Percentiles rank a stretch among this genome's conserved stretches.
phyloP scores from a whole-genome alignment of 2,113 vertebrate genomes.

The Brachypodius melanocephalos region DNA sequence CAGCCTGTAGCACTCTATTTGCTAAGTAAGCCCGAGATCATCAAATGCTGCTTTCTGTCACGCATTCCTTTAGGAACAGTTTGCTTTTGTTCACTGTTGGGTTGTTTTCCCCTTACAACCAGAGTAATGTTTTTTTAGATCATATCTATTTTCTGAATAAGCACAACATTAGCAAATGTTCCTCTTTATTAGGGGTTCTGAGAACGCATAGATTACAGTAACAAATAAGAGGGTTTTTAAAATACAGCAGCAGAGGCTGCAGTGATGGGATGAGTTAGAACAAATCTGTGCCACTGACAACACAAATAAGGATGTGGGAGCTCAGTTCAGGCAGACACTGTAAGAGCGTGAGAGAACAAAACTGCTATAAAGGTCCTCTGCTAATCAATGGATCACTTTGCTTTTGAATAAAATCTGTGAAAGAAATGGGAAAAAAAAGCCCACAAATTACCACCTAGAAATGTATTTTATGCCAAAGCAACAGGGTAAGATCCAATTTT shows the following conservation, averaged over 20 bases:
- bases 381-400: not conserved
- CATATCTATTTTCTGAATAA: constrained; percentile 13
- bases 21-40: not conserved
- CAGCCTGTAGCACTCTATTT: not conserved
- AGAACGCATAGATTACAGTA: not conserved
- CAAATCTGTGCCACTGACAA: not conserved
- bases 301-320: not conserved
- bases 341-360: not conserved
- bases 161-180: not conserved
- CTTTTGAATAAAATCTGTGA: not conserved
- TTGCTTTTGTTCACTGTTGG: constrained; percentile 22
- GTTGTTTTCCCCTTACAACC: not conserved
- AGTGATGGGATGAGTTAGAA: not conserved
- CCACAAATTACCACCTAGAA: not conserved
- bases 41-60: not conserved
- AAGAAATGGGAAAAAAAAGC: not conserved
- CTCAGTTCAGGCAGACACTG: not conserved
- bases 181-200: not conserved
- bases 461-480: not conserved
- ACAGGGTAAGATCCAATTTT: not conserved
- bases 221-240: not conserved
- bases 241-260: not conserved
- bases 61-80: not conserved
- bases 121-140: constrained; percentile 4
- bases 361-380: not conserved